Percentiles rank a stretch among this genome's conserved stretches.
Evolutionary conservation across 2,888 invertebrate species (phyloP).

Genomic region (Pollenia labialis): DNA sequence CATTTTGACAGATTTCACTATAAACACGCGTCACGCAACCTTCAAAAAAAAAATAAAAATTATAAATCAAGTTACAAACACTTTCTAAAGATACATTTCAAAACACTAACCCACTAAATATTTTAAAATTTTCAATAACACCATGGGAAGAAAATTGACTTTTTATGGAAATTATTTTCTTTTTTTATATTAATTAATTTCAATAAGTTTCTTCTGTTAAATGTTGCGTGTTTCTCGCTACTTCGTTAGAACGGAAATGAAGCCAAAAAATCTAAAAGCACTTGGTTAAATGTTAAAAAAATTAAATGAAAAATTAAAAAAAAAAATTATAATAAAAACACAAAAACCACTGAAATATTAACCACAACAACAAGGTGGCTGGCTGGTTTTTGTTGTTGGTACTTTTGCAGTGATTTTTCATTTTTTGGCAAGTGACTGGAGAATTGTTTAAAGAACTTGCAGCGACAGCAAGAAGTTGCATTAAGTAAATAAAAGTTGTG

Average conservation of each 20-base stretch:
- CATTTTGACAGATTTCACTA: constrained; percentile 78
- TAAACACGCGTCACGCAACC: constrained; percentile 79
- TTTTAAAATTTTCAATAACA: constrained; percentile 80
- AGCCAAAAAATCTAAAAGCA: constrained; percentile 73
- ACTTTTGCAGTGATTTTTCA: constrained; percentile 17
- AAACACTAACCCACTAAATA: constrained; percentile 81
- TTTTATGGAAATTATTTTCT: neutral
- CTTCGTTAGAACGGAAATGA: constrained; percentile 81
- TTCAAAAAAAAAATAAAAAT: constrained; percentile 53
- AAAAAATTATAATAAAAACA: constrained; percentile 44
- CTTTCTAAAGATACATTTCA: constrained; percentile 2
- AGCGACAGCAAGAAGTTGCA: constrained; percentile 12
- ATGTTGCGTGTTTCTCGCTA: constrained; percentile 78
- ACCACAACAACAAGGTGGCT: constrained; percentile 32
- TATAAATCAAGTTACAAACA: neutral
- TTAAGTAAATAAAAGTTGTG: constrained; percentile 1
- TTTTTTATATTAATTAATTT: neutral
- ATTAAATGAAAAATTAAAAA: constrained; percentile 67
- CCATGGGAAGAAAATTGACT: constrained; percentile 75
- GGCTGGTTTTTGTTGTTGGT: constrained; percentile 25
- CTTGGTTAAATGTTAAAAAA: constrained; percentile 73
- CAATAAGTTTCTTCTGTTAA: neutral
- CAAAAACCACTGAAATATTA: constrained; percentile 44
- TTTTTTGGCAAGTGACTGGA: constrained; percentile 51
- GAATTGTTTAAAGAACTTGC: constrained; percentile 42